Evolutionary conservation across 1,140 invertebrate species (phyloP).

Genomic region (Leptinotarsa lineolata): DNA sequence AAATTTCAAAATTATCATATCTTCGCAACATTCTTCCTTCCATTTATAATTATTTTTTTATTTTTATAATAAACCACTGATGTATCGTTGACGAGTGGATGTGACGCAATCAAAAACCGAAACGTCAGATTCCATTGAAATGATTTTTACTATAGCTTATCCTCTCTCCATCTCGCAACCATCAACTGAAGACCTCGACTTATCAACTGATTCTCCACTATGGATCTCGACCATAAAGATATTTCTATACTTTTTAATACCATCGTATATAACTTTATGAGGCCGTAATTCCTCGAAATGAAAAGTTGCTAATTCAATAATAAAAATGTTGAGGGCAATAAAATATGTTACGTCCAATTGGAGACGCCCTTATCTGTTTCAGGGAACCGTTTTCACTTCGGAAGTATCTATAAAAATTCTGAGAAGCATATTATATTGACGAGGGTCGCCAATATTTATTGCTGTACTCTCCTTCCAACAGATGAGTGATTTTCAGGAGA

Average conservation of each 20-base stretch:
- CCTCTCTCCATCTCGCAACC: too few relatives aligned
- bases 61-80: too few relatives aligned
- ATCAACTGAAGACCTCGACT: too few relatives aligned
- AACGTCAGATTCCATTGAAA: too few relatives aligned
- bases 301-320: conserved; percentile 8
- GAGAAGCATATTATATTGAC: conserved; percentile 3
- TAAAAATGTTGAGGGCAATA: neutral
- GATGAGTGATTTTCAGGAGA: neutral
- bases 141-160: too few relatives aligned
- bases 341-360: conserved; percentile 8
- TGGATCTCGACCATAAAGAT: neutral
- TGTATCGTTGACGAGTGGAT: too few relatives aligned
- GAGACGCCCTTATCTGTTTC: conserved; percentile 1
- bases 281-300: neutral
- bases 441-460: neutral
- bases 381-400: neutral
- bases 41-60: too few relatives aligned
- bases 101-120: too few relatives aligned
- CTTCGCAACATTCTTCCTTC: too few relatives aligned
- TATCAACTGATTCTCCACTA: too few relatives aligned
- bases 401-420: neutral
- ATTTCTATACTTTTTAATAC: neutral
- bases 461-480: neutral
- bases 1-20: too few relatives aligned
- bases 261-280: neutral